A percentile compares a stretch with the other conserved stretches of the same genome.
Conservation (phyloP, 2,113 vertebrate species). For the Microcebus ravelobensis region DNA sequence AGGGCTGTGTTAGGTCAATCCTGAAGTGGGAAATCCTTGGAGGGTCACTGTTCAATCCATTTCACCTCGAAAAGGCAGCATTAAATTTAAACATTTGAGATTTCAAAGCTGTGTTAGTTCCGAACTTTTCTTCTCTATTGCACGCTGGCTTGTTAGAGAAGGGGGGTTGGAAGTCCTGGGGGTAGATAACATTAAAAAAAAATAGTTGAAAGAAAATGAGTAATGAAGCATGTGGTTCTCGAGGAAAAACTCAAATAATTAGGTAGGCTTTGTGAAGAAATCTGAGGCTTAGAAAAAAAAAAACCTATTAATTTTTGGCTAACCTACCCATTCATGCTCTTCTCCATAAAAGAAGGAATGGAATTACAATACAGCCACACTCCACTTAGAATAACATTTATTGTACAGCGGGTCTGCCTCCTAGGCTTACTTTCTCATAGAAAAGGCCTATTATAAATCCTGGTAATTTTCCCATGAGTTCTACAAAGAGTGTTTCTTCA, state of each 20-base stretch:
- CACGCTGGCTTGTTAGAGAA: conserved; percentile 37
- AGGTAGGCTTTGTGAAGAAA: conserved; percentile 45
- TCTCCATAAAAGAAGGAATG: conserved; percentile 38
- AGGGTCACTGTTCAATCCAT: conserved; percentile 1
- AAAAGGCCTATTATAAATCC: conserved; percentile 55
- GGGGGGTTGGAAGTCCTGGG: conserved; percentile 9
- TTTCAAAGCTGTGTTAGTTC: conserved; percentile 50
- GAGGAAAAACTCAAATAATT: conserved; percentile 47
- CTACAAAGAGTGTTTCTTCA: conserved; percentile 35
- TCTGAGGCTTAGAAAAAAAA: not conserved
- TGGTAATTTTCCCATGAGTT: conserved; percentile 55
- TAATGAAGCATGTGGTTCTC: conserved; percentile 37
- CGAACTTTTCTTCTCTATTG: conserved; percentile 36
- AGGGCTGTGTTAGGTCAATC: not conserved
- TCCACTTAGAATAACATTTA: conserved; percentile 61
- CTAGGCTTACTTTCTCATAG: not conserved
- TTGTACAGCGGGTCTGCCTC: conserved; percentile 23
- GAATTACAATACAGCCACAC: conserved; percentile 5
- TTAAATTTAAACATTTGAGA: conserved; percentile 48
- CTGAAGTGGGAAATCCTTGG: not conserved
- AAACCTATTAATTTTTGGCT: conserved; percentile 54
- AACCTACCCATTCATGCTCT: conserved; percentile 41
- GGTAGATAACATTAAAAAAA: conserved; percentile 39
- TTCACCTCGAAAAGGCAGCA: conserved; percentile 9
- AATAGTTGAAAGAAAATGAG: conserved; percentile 50